Percentiles rank a stretch among this genome's conserved stretches.
phyloP scores from a whole-genome alignment of 2,888 invertebrate genomes.

The Rhynchonema sp. region DNA sequence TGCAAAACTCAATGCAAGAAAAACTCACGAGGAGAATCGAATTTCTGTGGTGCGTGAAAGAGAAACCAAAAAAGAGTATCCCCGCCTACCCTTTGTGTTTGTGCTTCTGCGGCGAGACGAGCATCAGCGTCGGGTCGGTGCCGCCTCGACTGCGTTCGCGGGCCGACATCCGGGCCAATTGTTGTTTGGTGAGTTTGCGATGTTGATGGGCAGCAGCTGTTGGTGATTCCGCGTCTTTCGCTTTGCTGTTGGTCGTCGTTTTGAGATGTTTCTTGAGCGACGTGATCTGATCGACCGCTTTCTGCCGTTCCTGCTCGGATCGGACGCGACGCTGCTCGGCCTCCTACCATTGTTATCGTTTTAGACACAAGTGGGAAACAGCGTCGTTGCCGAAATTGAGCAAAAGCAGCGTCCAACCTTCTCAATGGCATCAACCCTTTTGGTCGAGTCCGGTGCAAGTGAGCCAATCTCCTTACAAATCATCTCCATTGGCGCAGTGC shows the following conservation, averaged over 20 bases:
- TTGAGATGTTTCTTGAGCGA: constrained; percentile 12
- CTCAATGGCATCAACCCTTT: constrained; percentile 2
- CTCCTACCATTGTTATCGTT: constrained; percentile 8
- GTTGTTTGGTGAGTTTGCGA: background rate
- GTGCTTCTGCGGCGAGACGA: background rate
- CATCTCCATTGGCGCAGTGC: constrained; percentile 25
- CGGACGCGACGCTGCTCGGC: constrained; percentile 12
- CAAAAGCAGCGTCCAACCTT: background rate
- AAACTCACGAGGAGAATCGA: no score
- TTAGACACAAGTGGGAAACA: background rate
- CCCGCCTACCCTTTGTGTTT: background rate
- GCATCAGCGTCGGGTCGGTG: constrained; percentile 13
- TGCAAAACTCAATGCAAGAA: no score
- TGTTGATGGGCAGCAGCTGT: background rate
- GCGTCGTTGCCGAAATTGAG: background rate
- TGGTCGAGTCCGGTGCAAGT: constrained; percentile 19
- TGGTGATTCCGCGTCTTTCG: no score
- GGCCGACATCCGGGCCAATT: background rate
- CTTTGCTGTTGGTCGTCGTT: no score
- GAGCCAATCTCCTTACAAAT: constrained; percentile 28
- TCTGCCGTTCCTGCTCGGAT: constrained; percentile 12
- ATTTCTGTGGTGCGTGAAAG: no score
- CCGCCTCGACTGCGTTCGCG: constrained; percentile 16
- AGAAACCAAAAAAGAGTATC: background rate
- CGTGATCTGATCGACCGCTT: constrained; percentile 9